A percentile compares a stretch with the other conserved stretches of the same genome.
Evolutionary conservation across 2,888 invertebrate species (phyloP).

Genomic region (Drosophila limbata): DNA sequence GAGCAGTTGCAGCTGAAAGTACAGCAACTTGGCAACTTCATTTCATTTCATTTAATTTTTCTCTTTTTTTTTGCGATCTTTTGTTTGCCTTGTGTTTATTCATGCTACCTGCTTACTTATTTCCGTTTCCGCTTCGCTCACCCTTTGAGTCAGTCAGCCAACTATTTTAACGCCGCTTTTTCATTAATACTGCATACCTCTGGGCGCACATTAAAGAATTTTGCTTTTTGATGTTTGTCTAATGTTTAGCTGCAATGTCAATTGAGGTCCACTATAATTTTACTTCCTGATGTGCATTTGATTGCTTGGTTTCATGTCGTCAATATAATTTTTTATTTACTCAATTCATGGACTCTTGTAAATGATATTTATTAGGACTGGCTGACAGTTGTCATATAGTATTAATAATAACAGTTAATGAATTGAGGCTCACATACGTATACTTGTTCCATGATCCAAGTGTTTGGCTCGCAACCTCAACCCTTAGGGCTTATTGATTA

Average conservation of each 20-base stretch:
- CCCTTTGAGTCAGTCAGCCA: constrained; percentile 29
- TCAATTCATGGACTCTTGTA: constrained; percentile 23
- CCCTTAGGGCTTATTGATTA: constrained; percentile 65
- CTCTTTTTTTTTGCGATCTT: constrained; percentile 19
- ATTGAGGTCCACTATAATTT: constrained; percentile 5
- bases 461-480: constrained; percentile 20
- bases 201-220: background rate
- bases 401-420: constrained; percentile 71
- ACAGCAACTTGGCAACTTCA: constrained; percentile 28
- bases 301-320: constrained; percentile 18
- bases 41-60: constrained; percentile 26
- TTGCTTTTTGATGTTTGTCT: constrained; percentile 15
- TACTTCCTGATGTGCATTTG: constrained; percentile 31
- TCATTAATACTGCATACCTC: constrained; percentile 28
- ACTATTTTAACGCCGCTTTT: constrained; percentile 2
- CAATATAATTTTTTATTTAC: constrained; percentile 55
- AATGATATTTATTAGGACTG: constrained; percentile 40
- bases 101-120: constrained; percentile 47
- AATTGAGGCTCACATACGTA: constrained; percentile 47
- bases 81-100: constrained; percentile 37
- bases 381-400: constrained; percentile 32
- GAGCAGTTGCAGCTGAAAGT: constrained; percentile 25
- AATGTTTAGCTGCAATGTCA: constrained; percentile 32
- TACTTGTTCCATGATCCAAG: background rate
- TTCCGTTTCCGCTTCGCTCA: constrained; percentile 59